Evolutionary conservation across 1,140 invertebrate genomes (phyloP).

Genomic region (Samia ricini): DNA sequence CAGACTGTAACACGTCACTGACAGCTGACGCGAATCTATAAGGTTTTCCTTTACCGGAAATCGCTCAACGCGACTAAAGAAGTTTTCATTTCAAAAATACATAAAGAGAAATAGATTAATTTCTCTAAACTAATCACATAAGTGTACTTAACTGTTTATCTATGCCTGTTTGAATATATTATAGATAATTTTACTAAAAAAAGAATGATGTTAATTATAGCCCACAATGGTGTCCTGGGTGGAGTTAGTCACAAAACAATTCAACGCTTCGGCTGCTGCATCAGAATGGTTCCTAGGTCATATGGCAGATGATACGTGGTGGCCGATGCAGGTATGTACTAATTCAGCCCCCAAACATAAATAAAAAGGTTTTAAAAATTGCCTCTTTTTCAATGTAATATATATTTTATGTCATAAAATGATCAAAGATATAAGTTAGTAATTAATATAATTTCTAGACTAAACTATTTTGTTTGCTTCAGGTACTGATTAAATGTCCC

Average conservation of each 20-base stretch:
- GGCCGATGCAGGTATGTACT: constrained; percentile 88
- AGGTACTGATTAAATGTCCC: constrained; percentile 95
- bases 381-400: background rate
- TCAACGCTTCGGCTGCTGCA: constrained; percentile 92
- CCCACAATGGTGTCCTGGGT: constrained; percentile 98
- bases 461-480: constrained; percentile 35
- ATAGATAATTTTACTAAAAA: background rate
- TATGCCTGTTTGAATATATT: too few relatives aligned
- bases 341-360: background rate
- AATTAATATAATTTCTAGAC: too few relatives aligned
- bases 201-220: constrained; percentile 57
- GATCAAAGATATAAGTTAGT: too few relatives aligned
- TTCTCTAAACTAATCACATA: too few relatives aligned
- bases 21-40: too few relatives aligned
- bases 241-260: constrained; percentile 95
- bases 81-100: too few relatives aligned
- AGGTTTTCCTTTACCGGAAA: too few relatives aligned
- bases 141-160: too few relatives aligned
- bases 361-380: constrained; percentile 2
- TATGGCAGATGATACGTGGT: constrained; percentile 95
- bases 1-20: too few relatives aligned
- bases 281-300: constrained; percentile 96
- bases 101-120: too few relatives aligned
- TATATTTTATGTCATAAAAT: too few relatives aligned
- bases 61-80: too few relatives aligned